Conservation (phyloP, 2,888 invertebrate species). For the Pammene fasciana region DNA sequence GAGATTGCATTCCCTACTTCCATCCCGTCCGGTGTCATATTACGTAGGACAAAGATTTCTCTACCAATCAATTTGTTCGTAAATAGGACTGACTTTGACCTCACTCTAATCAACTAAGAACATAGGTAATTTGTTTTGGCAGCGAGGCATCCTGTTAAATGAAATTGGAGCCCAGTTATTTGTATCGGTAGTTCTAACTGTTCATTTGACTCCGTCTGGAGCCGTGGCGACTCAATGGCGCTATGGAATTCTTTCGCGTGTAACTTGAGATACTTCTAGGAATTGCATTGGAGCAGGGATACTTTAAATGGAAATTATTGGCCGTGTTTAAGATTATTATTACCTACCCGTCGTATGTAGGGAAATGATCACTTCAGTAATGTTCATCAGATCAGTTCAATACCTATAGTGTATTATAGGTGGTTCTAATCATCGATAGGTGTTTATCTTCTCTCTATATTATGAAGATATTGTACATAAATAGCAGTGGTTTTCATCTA, state of each 20-base stretch:
- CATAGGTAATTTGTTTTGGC: constrained; percentile 9
- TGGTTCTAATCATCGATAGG: no score
- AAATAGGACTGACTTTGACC: neutral
- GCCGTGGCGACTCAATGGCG: constrained; percentile 27
- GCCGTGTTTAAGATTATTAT: neutral
- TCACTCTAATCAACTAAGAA: neutral
- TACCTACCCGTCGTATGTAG: no score
- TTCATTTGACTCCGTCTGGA: constrained; percentile 37
- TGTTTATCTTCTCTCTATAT: no score
- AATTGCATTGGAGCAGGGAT: constrained; percentile 9
- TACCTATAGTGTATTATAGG: no score
- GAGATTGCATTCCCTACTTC: no score
- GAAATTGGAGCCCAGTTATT: constrained; percentile 32
- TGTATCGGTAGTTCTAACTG: constrained; percentile 33
- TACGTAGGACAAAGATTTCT: constrained; percentile 12
- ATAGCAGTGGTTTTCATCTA: constrained; percentile 6
- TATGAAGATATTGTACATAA: no score
- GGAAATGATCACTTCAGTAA: no score
- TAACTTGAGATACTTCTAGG: constrained; percentile 25
- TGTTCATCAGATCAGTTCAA: no score
- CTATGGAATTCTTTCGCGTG: constrained; percentile 25
- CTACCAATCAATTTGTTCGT: constrained; percentile 1
- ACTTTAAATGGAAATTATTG: neutral
- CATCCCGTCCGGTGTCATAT: constrained; percentile 5
- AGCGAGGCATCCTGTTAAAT: constrained; percentile 28